phyloP scores from a whole-genome alignment of 2,113 vertebrate species.

The Arizona elegans region DNA sequence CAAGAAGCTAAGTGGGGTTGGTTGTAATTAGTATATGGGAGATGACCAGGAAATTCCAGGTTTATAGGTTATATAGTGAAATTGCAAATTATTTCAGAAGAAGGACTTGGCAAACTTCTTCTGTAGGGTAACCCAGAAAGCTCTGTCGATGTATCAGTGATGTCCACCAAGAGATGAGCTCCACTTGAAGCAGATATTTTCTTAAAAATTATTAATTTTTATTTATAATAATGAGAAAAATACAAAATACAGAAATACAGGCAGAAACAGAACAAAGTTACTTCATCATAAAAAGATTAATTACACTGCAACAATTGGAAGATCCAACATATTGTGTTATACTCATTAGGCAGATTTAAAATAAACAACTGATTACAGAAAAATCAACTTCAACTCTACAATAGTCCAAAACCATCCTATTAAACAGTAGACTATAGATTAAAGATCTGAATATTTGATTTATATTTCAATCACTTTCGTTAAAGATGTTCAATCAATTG shows the following conservation, averaged over 20 bases:
- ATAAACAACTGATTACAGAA: conserved; percentile 32
- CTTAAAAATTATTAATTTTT: not conserved
- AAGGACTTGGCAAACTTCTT: not conserved
- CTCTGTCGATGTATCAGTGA: not conserved
- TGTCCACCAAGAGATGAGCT: not conserved
- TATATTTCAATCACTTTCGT: not conserved
- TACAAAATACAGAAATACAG: not conserved
- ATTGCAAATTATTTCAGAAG: not conserved
- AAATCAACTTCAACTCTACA: conserved; percentile 25
- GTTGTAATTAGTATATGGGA: not conserved
- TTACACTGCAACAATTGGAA: not conserved
- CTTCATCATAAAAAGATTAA: not conserved
- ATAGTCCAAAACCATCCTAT: conserved; percentile 24
- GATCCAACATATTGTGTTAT: not conserved
- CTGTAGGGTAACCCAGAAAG: not conserved
- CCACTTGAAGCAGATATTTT: not conserved
- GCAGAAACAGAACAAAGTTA: not conserved
- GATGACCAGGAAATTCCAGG: not conserved
- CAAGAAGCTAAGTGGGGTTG: conserved; percentile 27
- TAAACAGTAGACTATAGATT: conserved; percentile 9
- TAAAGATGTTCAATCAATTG: conserved; percentile 27
- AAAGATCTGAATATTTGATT: conserved; percentile 30
- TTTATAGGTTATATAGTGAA: not conserved
- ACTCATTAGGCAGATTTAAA: conserved; percentile 16
- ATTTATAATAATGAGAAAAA: not conserved